Evolutionary conservation across 1,140 invertebrate genomes (phyloP).

Genomic region (Drosophila biarmipes): DNA sequence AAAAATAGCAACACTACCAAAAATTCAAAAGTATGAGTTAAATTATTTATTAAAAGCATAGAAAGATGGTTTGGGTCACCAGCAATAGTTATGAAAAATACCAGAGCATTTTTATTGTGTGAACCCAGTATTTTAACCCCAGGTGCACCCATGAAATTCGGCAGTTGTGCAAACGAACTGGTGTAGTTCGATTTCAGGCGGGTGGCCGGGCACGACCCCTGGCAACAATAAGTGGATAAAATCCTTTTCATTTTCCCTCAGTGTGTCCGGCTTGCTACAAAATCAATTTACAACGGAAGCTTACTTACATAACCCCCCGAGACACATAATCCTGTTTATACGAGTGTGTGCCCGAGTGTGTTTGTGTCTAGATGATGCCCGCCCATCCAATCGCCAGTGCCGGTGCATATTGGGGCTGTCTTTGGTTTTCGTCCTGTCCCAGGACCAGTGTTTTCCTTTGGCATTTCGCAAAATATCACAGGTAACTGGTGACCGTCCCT

Average conservation of each 20-base stretch:
- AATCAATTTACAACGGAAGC: slow-evolving; percentile 76
- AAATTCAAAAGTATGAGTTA: background rate
- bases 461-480: slow-evolving; percentile 68
- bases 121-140: background rate
- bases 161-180: slow-evolving; percentile 9
- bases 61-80: no score
- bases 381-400: slow-evolving; percentile 18
- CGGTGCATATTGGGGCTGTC: slow-evolving; percentile 43
- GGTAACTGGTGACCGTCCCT: slow-evolving; percentile 39
- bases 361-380: slow-evolving; percentile 24
- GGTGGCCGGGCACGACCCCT: slow-evolving; percentile 15
- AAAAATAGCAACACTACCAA: background rate
- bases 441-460: slow-evolving; percentile 44
- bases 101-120: background rate
- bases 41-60: background rate
- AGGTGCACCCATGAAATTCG: slow-evolving; percentile 1
- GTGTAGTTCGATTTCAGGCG: slow-evolving; percentile 44
- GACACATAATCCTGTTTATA: slow-evolving; percentile 74
- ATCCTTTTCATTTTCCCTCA: slow-evolving; percentile 62
- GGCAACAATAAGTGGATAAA: slow-evolving; percentile 66
- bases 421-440: slow-evolving; percentile 18
- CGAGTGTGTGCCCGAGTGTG: slow-evolving; percentile 33
- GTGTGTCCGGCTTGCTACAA: slow-evolving; percentile 62
- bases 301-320: slow-evolving; percentile 71
- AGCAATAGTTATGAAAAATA: no score